Percentiles rank a stretch among this genome's conserved stretches.
These are phyloP conservation scores for Lucifuga dentata DNA, from an alignment of 2,113 vertebrate species.

Conservation along the genomic window DNA sequence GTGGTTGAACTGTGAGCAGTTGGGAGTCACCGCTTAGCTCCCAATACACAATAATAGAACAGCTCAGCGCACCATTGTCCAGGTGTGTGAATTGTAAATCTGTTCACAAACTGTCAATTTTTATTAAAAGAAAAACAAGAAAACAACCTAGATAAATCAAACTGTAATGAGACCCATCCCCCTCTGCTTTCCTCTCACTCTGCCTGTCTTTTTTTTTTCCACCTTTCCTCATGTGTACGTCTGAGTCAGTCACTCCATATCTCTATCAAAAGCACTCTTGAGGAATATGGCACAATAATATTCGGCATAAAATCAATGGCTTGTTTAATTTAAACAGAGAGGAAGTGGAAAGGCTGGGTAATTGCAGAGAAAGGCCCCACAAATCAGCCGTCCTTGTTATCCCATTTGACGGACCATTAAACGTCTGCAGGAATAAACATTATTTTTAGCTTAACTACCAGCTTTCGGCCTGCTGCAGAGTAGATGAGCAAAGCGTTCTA, in stretches of 20 bases:
- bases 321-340: constrained; percentile 82
- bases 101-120: too few species aligned
- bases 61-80: too few species aligned
- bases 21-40: too few species aligned
- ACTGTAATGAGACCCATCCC: neutral
- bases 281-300: constrained; percentile 82
- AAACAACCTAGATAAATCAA: too few species aligned
- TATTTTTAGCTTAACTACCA: constrained; percentile 80
- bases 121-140: too few species aligned
- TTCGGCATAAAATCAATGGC: constrained; percentile 83
- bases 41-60: too few species aligned
- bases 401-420: constrained; percentile 83
- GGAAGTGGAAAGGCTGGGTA: constrained; percentile 77
- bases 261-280: constrained; percentile 73
- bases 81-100: too few species aligned
- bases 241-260: constrained; percentile 65
- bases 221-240: constrained; percentile 2
- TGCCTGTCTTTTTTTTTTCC: neutral
- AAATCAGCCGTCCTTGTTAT: constrained; percentile 82
- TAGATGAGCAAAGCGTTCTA: constrained; percentile 53
- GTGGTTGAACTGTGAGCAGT: too few species aligned
- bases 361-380: constrained; percentile 79
- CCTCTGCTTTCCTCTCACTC: constrained; percentile 6
- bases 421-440: constrained; percentile 80
- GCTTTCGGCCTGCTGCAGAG: constrained; percentile 50